A percentile compares a stretch with the other conserved stretches of the same genome.
Evolutionary conservation across 2,888 invertebrate genomes (phyloP).

Genomic region (Lepidocyrtoides sp.): DNA sequence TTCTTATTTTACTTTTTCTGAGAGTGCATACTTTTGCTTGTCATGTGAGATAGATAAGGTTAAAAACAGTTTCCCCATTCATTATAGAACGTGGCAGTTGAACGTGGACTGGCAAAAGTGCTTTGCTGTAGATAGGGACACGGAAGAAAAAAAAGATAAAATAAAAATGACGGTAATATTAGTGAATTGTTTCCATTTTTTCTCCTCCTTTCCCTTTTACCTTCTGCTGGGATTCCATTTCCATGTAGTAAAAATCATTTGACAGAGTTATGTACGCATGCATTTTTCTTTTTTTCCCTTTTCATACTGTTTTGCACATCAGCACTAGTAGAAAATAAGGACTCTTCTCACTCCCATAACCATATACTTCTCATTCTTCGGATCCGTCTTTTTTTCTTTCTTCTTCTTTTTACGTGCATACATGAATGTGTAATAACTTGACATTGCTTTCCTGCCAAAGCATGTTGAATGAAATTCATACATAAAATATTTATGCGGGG

Average conservation of each 20-base stretch:
- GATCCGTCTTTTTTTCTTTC: constrained; percentile 35
- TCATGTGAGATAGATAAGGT: constrained; percentile 29
- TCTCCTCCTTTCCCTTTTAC: constrained; percentile 28
- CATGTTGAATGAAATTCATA: constrained; percentile 61
- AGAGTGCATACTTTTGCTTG: background rate
- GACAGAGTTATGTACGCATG: constrained; percentile 43
- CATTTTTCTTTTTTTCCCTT: constrained; percentile 11
- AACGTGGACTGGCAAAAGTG: background rate
- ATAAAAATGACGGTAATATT: constrained; percentile 46
- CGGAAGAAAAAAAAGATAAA: background rate
- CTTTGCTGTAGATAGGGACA: background rate
- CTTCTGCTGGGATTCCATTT: constrained; percentile 48
- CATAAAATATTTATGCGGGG: constrained; percentile 76
- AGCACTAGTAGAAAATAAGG: background rate
- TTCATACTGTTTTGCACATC: background rate
- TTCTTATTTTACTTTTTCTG: background rate
- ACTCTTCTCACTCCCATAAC: background rate
- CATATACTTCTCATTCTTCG: background rate
- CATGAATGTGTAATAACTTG: constrained; percentile 71
- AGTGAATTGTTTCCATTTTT: constrained; percentile 57
- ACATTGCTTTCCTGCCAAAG: constrained; percentile 65
- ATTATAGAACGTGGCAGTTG: background rate
- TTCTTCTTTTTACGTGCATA: constrained; percentile 67
- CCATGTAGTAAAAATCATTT: constrained; percentile 52
- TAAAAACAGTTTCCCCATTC: background rate